A percentile compares a stretch with the other conserved stretches of the same genome.
These are phyloP conservation scores for Reticulitermes speratus DNA, from an alignment of 1,140 invertebrate species.

Conservation along the genomic window DNA sequence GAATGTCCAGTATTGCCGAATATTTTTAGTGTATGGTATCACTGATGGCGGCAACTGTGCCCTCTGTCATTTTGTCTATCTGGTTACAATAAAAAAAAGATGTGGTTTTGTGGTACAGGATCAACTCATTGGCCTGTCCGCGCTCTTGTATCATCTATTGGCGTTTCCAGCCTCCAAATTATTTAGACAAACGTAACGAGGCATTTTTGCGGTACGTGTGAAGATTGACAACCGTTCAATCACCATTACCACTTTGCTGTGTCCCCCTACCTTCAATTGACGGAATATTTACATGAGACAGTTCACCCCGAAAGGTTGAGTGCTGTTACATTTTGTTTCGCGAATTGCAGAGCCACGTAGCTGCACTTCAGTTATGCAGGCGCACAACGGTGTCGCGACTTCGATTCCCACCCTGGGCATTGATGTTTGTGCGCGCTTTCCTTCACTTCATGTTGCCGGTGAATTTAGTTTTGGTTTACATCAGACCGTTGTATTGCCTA, in stretches of 20 bases:
- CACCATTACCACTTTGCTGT: not conserved
- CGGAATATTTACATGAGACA: not conserved
- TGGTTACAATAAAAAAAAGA: not conserved
- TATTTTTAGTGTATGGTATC: conserved; percentile 10
- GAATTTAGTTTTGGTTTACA: no score
- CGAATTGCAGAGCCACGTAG: no score
- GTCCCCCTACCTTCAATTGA: not conserved
- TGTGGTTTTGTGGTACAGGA: not conserved
- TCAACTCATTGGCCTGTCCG: not conserved
- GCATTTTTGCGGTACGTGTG: conserved; percentile 14
- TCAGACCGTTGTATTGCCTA: no score
- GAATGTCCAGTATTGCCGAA: not conserved
- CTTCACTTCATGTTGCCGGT: no score
- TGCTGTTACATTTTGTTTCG: no score
- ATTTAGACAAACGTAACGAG: not conserved
- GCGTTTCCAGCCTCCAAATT: not conserved
- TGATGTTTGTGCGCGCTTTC: no score
- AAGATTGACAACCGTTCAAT: not conserved
- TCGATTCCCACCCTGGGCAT: no score
- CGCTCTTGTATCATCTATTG: not conserved
- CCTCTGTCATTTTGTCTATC: not conserved
- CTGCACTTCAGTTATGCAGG: no score
- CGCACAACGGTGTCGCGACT: no score
- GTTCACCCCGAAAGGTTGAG: not conserved
- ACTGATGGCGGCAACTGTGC: not conserved